Percentiles rank a stretch among this genome's conserved stretches.
Evolutionary conservation across 2,888 invertebrate species (phyloP).

Genomic region (Beris chalybata): DNA sequence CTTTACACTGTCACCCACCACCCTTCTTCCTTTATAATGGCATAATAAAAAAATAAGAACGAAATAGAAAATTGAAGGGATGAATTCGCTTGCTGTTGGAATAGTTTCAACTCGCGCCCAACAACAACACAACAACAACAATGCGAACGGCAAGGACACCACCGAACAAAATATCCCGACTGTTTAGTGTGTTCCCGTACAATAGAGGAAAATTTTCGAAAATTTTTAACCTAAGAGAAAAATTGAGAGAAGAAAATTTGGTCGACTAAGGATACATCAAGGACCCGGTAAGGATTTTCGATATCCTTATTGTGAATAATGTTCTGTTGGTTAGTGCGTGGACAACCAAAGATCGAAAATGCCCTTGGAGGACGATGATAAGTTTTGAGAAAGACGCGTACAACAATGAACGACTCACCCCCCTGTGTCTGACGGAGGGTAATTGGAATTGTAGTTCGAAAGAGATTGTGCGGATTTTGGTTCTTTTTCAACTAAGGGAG

Average conservation of each 20-base stretch:
- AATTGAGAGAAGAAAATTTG: conserved; percentile 25
- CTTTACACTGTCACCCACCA: conserved; percentile 11
- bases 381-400: no score
- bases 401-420: no score
- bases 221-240: conserved; percentile 13
- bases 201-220: conserved; percentile 18
- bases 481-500: no score
- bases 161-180: conserved; percentile 6
- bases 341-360: no score
- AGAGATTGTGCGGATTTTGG: no score
- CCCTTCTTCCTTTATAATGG: conserved; percentile 29
- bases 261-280: conserved; percentile 3
- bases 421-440: no score
- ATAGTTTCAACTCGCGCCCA: conserved; percentile 42
- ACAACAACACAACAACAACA: conserved; percentile 35
- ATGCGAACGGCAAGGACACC: conserved; percentile 32
- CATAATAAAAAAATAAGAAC: conserved; percentile 37
- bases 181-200: background rate
- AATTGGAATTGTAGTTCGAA: no score
- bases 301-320: no score
- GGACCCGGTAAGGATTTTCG: no score
- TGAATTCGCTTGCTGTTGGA: conserved; percentile 26
- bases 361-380: no score
- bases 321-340: no score
- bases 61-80: conserved; percentile 40